Evolutionary conservation across 2,113 vertebrate genomes (phyloP), one percentile per base, ranked within the genome.

Genomic region (Nerophis lumbriciformis): DNA sequence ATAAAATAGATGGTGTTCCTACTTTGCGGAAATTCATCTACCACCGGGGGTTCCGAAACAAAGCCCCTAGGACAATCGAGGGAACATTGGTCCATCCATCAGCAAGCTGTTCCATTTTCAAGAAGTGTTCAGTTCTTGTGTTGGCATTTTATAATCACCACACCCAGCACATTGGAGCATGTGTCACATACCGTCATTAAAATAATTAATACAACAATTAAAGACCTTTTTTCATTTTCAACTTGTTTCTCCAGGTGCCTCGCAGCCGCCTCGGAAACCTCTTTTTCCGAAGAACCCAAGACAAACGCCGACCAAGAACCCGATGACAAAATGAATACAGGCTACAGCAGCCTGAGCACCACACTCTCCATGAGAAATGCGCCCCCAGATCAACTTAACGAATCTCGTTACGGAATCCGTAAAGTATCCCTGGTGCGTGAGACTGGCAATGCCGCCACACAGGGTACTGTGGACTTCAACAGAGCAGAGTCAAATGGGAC

Each of bases 381-480:
- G 0, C 47, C 51, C 1, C 50, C 68, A 0, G 19, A 65, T 4
- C 50, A 10, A 0, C 42, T 79, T 5, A 66, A 91, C 0, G 86
- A 93, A n/a, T 50, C 53, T 59, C 85, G 76, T 28, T 67, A 76
- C n/a, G 73, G 78, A 8, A 78, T 92, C 21, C 87, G 66, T 59
- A 94, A 94, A 75, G 75, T 92, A 21, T 93, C 90, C 0, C 82
- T 92, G 72, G 82, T 92, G 35, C 58, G 2, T 1, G 63, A 60
- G 14, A 6, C 6, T 2, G 56, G 51, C 11, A 14, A 19, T 0
- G 47, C 39, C 6, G 10, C 1, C 15, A 6, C 50, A 4, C n/a
- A 37, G 37, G 67, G 64, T 5, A 10, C n/a, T 5, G 49, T 48
- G 58, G 69, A 77, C 38, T 53, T 53, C 6, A 16, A 15, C 9